These are phyloP conservation scores for Campylorhamphus procurvoides DNA, from an alignment of 2,113 vertebrate genomes.

Conservation along the genomic window DNA sequence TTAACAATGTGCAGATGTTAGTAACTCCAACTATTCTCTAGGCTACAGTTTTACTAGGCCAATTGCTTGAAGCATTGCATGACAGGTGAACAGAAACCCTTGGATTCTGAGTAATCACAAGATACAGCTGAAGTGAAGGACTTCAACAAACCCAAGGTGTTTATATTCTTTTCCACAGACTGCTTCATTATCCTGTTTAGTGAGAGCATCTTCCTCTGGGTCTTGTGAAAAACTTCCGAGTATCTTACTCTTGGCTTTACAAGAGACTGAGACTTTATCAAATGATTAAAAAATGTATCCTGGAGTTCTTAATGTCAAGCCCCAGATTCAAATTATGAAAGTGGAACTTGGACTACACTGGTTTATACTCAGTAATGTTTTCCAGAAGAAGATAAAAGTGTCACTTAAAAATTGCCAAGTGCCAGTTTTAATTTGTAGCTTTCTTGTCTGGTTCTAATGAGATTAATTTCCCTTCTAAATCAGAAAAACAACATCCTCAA, in stretches of 20 bases:
- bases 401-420: background rate
- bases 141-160: background rate
- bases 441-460: background rate
- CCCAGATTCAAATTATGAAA: background rate
- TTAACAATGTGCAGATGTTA: background rate
- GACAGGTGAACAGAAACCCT: background rate
- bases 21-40: background rate
- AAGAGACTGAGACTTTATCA: background rate
- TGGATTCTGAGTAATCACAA: background rate
- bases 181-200: background rate
- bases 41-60: background rate
- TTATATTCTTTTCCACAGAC: background rate
- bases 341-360: background rate
- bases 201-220: background rate
- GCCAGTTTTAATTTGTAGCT: background rate
- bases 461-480: background rate
- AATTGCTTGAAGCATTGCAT: background rate
- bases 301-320: background rate
- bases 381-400: background rate
- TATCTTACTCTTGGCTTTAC: background rate
- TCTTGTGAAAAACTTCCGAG: background rate
- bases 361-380: background rate
- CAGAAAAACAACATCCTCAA: background rate
- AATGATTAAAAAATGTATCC: background rate
- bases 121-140: background rate